phyloP scores from a whole-genome alignment of 2,113 vertebrate species.

The Hippocampus guttulatus region DNA sequence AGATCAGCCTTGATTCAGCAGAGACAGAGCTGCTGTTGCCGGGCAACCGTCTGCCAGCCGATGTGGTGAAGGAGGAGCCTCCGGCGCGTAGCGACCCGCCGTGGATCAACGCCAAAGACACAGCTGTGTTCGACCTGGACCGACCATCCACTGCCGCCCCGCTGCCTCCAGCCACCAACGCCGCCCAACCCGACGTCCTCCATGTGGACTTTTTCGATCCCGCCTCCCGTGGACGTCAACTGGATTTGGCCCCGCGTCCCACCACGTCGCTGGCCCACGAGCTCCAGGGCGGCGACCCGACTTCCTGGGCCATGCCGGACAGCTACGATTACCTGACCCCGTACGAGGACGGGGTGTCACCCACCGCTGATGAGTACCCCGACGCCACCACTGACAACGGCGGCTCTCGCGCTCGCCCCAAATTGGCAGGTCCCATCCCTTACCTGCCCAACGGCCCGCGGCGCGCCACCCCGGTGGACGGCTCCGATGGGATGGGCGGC shows the following conservation, averaged over 20 bases:
- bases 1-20: constrained; percentile 62
- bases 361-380: constrained; percentile 81
- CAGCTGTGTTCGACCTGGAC: constrained; percentile 64
- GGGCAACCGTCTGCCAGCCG: constrained; percentile 15
- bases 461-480: constrained; percentile 39
- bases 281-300: constrained; percentile 73
- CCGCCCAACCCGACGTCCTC: constrained; percentile 63
- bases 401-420: constrained; percentile 56
- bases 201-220: constrained; percentile 83
- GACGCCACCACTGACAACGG: constrained; percentile 78
- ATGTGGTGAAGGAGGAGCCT: constrained; percentile 42
- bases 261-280: constrained; percentile 59
- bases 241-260: constrained; percentile 58
- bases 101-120: constrained; percentile 64
- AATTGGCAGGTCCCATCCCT: constrained; percentile 33
- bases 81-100: constrained; percentile 55
- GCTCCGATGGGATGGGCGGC: constrained; percentile 62
- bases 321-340: constrained; percentile 86
- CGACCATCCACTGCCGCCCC: constrained; percentile 43
- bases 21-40: constrained; percentile 68
- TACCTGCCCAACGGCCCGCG: constrained; percentile 38
- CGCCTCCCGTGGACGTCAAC: constrained; percentile 58
- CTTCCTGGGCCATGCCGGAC: constrained; percentile 80
- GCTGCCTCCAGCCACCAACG: constrained; percentile 34
- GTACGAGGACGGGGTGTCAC: constrained; percentile 80